A percentile compares a stretch with the other conserved stretches of the same genome.
Evolutionary conservation across 2,888 invertebrate genomes (phyloP).

Genomic region (Saturnia japonica): DNA sequence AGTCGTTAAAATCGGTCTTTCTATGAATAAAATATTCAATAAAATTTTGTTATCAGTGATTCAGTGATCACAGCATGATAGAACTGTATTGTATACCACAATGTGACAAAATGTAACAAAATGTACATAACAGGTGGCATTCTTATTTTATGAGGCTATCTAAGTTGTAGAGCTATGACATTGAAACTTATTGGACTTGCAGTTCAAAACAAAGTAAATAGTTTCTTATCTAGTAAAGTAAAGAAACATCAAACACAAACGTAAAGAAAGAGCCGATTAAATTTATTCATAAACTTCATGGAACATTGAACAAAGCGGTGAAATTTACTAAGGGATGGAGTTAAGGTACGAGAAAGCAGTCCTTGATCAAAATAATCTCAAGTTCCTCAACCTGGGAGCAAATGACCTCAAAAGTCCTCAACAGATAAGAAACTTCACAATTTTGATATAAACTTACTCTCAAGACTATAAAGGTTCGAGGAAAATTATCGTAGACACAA

Average conservation of each 20-base stretch:
- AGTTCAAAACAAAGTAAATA: constrained; percentile 9
- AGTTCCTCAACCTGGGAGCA: constrained; percentile 41
- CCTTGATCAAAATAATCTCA: constrained; percentile 40
- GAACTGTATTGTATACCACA: not conserved
- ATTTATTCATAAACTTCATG: constrained; percentile 26
- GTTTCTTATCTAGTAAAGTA: constrained; percentile 15
- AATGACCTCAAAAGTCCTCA: constrained; percentile 42
- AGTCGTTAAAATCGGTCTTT: too few relatives aligned
- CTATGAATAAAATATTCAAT: too few relatives aligned
- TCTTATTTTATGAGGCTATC: not conserved
- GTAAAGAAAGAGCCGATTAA: constrained; percentile 13
- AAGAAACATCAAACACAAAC: constrained; percentile 18
- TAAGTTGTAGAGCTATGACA: not conserved
- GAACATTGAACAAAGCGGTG: constrained; percentile 34
- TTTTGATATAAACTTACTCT: constrained; percentile 36
- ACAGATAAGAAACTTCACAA: constrained; percentile 50
- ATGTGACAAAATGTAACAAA: not conserved
- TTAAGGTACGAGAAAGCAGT: constrained; percentile 29
- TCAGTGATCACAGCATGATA: too few relatives aligned
- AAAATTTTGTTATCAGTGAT: too few relatives aligned
- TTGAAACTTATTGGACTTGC: not conserved
- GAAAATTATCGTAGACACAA: constrained; percentile 42
- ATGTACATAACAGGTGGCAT: too few relatives aligned
- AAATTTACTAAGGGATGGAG: constrained; percentile 33
- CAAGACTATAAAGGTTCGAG: constrained; percentile 42